Conservation (phyloP, 2,113 vertebrate genomes). For the Macquaria ambigua region DNA sequence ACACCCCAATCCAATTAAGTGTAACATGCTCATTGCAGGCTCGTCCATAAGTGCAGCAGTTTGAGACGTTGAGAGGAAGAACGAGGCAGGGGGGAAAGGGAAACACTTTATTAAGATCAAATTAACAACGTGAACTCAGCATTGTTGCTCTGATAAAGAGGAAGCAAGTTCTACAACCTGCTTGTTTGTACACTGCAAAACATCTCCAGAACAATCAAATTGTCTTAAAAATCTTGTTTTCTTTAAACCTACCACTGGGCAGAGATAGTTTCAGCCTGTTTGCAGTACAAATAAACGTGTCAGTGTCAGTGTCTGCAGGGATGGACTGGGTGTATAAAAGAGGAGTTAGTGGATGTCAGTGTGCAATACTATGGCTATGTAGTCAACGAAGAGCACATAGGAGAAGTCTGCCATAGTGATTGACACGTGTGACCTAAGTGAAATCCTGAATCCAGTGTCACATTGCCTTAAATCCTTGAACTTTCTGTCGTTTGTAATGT, state of each 20-base stretch:
- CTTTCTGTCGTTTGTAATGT: conserved; percentile 9
- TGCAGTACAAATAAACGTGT: too few species aligned
- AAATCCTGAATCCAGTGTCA: not conserved
- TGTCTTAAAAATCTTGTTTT: not conserved
- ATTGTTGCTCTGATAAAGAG: not conserved
- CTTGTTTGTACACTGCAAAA: not conserved
- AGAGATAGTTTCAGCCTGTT: not conserved
- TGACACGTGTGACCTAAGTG: conserved; percentile 24
- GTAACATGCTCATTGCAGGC: not conserved
- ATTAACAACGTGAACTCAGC: not conserved
- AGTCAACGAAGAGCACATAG: not conserved
- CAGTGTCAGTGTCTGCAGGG: too few species aligned
- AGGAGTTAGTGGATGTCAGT: not conserved
- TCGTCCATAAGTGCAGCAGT: not conserved
- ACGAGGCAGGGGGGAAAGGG: not conserved
- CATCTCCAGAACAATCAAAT: not conserved
- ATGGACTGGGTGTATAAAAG: not conserved
- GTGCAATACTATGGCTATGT: not conserved
- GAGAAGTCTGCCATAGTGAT: conserved; percentile 22
- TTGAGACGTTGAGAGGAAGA: not conserved
- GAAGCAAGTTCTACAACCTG: not conserved
- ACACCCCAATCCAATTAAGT: not conserved
- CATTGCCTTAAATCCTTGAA: conserved; percentile 31
- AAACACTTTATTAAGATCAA: not conserved
- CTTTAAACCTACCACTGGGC: not conserved